Evolutionary conservation across 2,797 vertebrate genomes (phyloP).

Genomic region (Pseudotriccus pelzelni): DNA sequence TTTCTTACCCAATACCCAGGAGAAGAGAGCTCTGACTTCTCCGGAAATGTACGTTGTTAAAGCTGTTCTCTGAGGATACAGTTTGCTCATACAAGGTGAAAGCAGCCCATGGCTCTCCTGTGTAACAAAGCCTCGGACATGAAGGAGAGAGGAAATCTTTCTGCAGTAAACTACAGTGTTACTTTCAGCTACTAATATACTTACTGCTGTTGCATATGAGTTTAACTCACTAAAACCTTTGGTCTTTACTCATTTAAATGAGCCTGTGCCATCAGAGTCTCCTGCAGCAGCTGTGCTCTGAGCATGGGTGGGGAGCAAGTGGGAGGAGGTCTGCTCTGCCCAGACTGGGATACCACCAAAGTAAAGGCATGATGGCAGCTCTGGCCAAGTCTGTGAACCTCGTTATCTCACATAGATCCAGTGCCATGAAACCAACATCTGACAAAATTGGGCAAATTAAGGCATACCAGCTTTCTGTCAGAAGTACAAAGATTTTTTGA

Average conservation of each 20-base stretch:
- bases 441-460: background rate
- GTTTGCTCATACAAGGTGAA: background rate
- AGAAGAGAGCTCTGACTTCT: background rate
- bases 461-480: background rate
- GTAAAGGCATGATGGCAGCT: background rate
- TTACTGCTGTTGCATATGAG: background rate
- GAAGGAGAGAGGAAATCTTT: background rate
- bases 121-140: background rate
- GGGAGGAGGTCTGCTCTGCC: background rate
- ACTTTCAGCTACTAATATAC: background rate
- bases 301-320: background rate
- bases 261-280: background rate
- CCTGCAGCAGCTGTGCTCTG: background rate
- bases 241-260: background rate
- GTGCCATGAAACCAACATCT: background rate
- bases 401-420: background rate
- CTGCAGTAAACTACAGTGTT: background rate
- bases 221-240: background rate
- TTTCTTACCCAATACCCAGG: background rate
- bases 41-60: background rate
- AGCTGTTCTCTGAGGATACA: background rate
- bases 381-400: background rate
- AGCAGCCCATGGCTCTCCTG: background rate
- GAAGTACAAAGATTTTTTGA: background rate
- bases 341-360: background rate